Conservation (phyloP, 2,113 vertebrate genomes). For the Lamprotornis superbus region DNA sequence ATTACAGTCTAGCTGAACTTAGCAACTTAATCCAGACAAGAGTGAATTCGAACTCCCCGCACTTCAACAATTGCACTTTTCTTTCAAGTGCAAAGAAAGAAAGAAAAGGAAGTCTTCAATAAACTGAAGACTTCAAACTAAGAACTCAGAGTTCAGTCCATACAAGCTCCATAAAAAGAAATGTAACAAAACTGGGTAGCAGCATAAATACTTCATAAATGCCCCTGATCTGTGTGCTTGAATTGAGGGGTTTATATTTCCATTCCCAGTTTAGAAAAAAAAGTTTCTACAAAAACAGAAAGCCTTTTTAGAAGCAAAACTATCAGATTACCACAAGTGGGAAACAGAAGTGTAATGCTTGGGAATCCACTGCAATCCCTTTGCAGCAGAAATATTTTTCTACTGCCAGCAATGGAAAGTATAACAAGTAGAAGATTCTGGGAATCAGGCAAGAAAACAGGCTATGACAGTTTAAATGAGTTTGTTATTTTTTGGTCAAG, state of each 20-base stretch:
- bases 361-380: neutral
- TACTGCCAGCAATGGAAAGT: slow-evolving; percentile 33
- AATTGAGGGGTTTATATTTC: neutral
- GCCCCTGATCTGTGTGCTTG: neutral
- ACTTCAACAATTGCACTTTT: neutral
- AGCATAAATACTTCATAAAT: slow-evolving; percentile 29
- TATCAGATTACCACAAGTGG: neutral
- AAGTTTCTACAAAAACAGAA: neutral
- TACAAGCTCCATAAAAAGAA: neutral
- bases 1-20: slow-evolving; percentile 42
- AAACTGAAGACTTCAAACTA: neutral
- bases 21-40: neutral
- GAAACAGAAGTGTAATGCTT: neutral
- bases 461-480: neutral
- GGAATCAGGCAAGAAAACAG: neutral
- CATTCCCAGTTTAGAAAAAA: neutral
- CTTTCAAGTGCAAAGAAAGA: slow-evolving; percentile 1
- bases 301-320: neutral
- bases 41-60: neutral
- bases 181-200: slow-evolving; percentile 20
- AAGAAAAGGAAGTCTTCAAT: neutral
- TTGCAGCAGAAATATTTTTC: neutral
- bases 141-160: neutral
- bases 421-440: neutral
- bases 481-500: neutral